Evolutionary conservation across 2,888 invertebrate species (phyloP), one percentile per base, ranked within the genome.

Genomic region (Hipparchia sbordonii): DNA sequence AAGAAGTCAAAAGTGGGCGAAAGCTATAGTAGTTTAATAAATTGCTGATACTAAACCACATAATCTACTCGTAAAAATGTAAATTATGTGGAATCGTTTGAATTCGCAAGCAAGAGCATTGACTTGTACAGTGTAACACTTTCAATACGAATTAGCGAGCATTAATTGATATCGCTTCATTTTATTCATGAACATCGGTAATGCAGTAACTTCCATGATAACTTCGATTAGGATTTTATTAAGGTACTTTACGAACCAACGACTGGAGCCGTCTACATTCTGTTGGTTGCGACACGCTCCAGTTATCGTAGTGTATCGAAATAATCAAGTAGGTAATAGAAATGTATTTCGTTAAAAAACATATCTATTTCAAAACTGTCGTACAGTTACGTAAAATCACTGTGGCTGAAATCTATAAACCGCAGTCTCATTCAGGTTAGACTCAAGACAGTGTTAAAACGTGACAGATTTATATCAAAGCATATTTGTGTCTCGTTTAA

Each of bases 81-180:
- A 10, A 60, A 60, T 33, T 39, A 59, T 23, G 13, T 63, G n/a
- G 13, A 63, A 48, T 46, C 45, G 13, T 6, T 45, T 67, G 10
- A 56, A 67, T 13, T 46, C 56, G 45, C 56, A 45, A 13, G 10
- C 54, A 67, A 67, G 67, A 67, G 56, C 67, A 67, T 67, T 67
- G 67, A 67, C 67, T 67, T 57, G 13, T 23, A 46, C 46, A 39
- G n/a, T 56, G 9, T 67, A 67, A 46, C 51, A 65, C 57, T 57
- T 67, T 67, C 46, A 57, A 57, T 57, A 46, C 54, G 45, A 62
- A 62, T 46, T 23, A 48, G 9, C 13, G 46, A 48, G 48, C 48
- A 39, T 51, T 39, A 39, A 39, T 39, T 39, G 5, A 39, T 39
- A 54, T 39, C 33, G 66, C 66, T 66, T 7, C 52, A 66, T 54